Conservation (phyloP, 2,113 vertebrate genomes). For the Dipodomys ordii region DNA sequence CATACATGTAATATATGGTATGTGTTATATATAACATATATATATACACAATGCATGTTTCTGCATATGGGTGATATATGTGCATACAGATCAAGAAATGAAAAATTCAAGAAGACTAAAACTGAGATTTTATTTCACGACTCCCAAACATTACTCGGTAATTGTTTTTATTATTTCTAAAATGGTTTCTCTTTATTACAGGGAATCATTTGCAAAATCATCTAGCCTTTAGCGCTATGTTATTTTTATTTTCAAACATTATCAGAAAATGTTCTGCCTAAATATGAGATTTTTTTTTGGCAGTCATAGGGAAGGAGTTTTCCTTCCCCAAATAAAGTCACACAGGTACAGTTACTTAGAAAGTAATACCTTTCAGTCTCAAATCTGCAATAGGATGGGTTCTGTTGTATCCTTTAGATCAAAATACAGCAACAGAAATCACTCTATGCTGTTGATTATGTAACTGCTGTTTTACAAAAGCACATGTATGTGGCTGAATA, state of each 20-base stretch:
- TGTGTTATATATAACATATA: too few species aligned
- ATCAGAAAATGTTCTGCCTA: neutral
- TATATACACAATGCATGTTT: too few species aligned
- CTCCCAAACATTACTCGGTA: neutral
- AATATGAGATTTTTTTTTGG: neutral
- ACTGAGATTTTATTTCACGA: neutral
- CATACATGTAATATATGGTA: too few species aligned
- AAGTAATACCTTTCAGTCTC: constrained; percentile 11
- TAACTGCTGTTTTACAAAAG: constrained; percentile 75
- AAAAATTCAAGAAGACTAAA: constrained; percentile 44
- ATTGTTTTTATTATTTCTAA: neutral
- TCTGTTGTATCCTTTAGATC: neutral
- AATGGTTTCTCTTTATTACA: neutral
- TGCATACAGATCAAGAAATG: neutral
- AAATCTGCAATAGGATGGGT: neutral
- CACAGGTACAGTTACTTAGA: constrained; percentile 19
- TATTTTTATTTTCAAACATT: constrained; percentile 40
- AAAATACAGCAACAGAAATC: constrained; percentile 56
- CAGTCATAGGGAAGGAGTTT: neutral
- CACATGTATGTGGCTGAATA: constrained; percentile 71
- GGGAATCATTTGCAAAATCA: neutral
- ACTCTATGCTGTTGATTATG: neutral
- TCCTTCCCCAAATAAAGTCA: constrained; percentile 43
- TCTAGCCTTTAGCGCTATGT: neutral
- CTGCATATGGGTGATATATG: neutral